Conservation (phyloP, 2,797 vertebrate genomes). For the Melanotaenia pygmaea region DNA sequence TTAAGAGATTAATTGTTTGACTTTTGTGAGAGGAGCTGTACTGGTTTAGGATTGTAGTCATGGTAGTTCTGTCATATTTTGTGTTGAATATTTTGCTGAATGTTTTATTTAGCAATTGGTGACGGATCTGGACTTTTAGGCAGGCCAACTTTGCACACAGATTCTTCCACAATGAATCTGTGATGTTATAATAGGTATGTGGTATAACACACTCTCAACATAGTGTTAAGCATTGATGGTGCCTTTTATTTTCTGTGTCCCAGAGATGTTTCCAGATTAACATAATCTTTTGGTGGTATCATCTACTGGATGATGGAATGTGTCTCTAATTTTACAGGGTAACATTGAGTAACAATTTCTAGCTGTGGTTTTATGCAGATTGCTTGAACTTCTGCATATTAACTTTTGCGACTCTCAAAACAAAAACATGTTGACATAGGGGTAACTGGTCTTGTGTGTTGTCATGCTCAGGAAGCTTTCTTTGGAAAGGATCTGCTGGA, state of each 20-base stretch:
- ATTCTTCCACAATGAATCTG: not conserved
- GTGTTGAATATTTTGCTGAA: too few species aligned
- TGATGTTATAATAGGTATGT: not conserved
- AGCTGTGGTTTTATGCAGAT: too few species aligned
- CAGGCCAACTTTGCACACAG: not conserved
- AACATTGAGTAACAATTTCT: too few species aligned
- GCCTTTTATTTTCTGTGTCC: not conserved
- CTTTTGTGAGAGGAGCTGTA: not conserved
- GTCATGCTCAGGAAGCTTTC: slow-evolving; percentile 91
- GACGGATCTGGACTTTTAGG: not conserved
- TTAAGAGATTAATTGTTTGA: not conserved
- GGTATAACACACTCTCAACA: not conserved
- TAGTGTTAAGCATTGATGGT: not conserved
- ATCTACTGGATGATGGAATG: too few species aligned
- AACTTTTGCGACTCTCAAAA: not conserved
- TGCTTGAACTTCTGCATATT: too few species aligned
- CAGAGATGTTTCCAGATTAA: too few species aligned
- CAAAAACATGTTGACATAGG: slow-evolving; percentile 11
- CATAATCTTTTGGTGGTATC: too few species aligned
- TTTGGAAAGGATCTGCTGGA: slow-evolving; percentile 97
- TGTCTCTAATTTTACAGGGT: too few species aligned
- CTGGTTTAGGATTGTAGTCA: too few species aligned
- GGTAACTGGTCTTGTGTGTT: slow-evolving; percentile 48
- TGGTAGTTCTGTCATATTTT: too few species aligned
- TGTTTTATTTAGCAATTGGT: too few species aligned